phyloP scores from a whole-genome alignment of 2,888 invertebrate species.

The Dichetophora obliterata region DNA sequence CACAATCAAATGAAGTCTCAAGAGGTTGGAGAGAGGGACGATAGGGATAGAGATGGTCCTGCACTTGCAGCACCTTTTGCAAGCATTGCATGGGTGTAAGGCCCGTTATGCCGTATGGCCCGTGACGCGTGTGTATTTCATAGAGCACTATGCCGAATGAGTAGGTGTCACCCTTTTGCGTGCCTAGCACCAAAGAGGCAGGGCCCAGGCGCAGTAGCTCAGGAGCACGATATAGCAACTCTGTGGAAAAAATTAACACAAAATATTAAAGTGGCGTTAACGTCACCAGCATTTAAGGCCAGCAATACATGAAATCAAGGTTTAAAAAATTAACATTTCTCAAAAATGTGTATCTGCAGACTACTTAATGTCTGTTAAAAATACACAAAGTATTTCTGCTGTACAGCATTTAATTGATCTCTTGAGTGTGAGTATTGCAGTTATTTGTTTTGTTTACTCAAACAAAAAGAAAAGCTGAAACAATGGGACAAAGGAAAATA shows the following conservation, averaged over 20 bases:
- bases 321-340: too few relatives aligned
- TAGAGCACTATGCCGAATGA: slow-evolving; percentile 90
- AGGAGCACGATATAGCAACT: slow-evolving; percentile 84
- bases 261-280: too few relatives aligned
- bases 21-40: slow-evolving; percentile 82
- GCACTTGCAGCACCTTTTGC: slow-evolving; percentile 66
- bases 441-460: too few relatives aligned
- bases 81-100: slow-evolving; percentile 76
- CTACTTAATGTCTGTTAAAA: too few relatives aligned
- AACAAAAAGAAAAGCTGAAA: too few relatives aligned
- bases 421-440: too few relatives aligned
- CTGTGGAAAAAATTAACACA: slow-evolving; percentile 68
- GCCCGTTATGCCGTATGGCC: slow-evolving; percentile 84
- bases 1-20: slow-evolving; percentile 87
- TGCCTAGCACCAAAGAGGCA: slow-evolving; percentile 71
- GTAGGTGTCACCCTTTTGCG: slow-evolving; percentile 86
- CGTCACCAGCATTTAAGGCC: too few relatives aligned
- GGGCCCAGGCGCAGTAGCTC: slow-evolving; percentile 77
- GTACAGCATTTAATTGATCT: too few relatives aligned
- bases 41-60: slow-evolving; percentile 63
- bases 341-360: too few relatives aligned
- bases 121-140: slow-evolving; percentile 87
- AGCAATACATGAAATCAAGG: too few relatives aligned
- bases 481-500: too few relatives aligned
- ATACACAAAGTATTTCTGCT: too few relatives aligned